These are phyloP conservation scores for Alentia gelatinosa DNA, from an alignment of 2,888 invertebrate genomes.

Conservation along the genomic window DNA sequence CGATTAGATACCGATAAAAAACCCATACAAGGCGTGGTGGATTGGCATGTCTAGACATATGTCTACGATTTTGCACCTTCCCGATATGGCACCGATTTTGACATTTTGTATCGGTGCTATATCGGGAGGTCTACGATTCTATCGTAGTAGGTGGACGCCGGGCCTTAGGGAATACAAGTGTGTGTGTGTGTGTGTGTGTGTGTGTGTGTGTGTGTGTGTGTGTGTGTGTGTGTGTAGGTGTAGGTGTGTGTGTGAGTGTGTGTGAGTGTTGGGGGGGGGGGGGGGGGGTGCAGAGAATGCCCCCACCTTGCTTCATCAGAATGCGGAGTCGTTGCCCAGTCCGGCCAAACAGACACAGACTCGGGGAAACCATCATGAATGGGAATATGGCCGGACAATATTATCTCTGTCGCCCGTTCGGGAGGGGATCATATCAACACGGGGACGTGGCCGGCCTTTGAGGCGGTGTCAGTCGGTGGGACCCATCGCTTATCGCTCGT, in stretches of 20 bases:
- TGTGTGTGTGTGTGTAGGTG: background rate
- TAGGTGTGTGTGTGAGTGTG: background rate
- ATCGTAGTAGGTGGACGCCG: too few species aligned
- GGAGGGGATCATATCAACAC: background rate
- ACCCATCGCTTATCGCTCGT: background rate
- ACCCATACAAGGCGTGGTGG: too few species aligned
- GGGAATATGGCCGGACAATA: conserved; percentile 8
- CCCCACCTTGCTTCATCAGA: background rate
- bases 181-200: too few species aligned
- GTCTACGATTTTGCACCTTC: too few species aligned
- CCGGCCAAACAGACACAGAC: background rate
- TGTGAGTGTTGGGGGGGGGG: background rate
- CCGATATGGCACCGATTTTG: too few species aligned
- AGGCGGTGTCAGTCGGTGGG: background rate
- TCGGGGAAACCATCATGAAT: background rate
- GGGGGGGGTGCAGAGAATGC: background rate
- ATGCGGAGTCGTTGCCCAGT: background rate
- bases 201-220: too few species aligned
- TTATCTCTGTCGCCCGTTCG: background rate
- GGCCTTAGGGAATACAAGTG: background rate
- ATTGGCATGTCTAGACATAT: too few species aligned
- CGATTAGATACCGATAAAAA: too few species aligned
- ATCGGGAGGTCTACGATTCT: too few species aligned
- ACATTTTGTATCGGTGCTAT: too few species aligned
- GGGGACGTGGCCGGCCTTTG: background rate